These are phyloP conservation scores for Microtus montanus DNA, from an alignment of 2,113 vertebrate species.

Conservation along the genomic window DNA sequence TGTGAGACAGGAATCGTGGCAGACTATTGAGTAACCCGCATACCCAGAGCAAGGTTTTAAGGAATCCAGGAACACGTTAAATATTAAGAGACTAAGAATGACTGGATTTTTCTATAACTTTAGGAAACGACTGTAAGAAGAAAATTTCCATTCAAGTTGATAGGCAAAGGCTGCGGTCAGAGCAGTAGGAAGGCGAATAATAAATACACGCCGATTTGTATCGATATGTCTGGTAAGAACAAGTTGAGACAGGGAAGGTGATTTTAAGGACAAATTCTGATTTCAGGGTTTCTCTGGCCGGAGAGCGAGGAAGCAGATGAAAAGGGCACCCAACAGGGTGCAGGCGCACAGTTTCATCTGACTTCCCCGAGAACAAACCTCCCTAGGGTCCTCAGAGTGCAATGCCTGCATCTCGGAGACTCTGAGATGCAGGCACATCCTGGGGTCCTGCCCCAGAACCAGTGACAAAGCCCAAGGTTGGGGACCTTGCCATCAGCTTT, in stretches of 20 bases:
- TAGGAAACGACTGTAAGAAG: neutral
- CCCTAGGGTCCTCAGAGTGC: neutral
- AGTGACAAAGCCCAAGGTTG: neutral
- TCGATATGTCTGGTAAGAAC: neutral
- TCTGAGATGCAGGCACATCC: neutral
- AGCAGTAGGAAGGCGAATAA: neutral
- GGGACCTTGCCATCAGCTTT: neutral
- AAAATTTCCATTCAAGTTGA: neutral
- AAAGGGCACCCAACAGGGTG: neutral
- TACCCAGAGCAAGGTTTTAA: neutral
- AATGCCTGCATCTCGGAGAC: neutral
- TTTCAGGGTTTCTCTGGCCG: neutral
- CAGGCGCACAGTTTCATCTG: neutral
- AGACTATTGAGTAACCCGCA: neutral
- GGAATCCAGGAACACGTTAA: neutral
- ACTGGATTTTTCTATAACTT: neutral
- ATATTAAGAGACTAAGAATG: neutral
- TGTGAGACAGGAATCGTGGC: neutral
- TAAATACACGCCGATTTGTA: neutral
- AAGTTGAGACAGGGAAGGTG: neutral
- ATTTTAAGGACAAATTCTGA: slow-evolving; percentile 2
- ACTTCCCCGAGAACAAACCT: neutral
- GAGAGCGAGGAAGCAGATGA: neutral
- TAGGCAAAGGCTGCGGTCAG: neutral
- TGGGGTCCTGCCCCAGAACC: neutral